These are phyloP conservation scores for Rhyacichthys aspro DNA, from an alignment of 2,797 vertebrate species.

Conservation along the genomic window DNA sequence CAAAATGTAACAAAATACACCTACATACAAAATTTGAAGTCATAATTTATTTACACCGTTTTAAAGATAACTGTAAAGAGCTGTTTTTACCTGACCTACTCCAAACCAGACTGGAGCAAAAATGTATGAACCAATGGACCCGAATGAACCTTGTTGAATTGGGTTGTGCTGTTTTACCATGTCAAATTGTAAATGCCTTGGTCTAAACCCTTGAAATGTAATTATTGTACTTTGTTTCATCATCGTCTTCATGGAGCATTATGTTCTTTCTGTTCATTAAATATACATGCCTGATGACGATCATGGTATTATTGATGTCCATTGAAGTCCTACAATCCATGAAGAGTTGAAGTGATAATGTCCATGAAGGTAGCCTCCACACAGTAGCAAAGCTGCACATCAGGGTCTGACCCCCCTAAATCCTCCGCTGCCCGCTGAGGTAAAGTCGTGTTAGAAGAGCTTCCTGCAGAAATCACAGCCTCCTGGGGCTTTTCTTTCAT, in stretches of 20 bases:
- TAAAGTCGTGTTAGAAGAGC: slow-evolving; percentile 73
- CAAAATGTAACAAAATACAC: slow-evolving; percentile 37
- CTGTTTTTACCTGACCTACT: slow-evolving; percentile 9
- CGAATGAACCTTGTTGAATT: no score
- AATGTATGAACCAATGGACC: not conserved
- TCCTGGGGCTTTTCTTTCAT: slow-evolving; percentile 89
- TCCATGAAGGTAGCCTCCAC: slow-evolving; percentile 95
- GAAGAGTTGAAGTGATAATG: slow-evolving; percentile 92
- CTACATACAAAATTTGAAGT: slow-evolving; percentile 29
- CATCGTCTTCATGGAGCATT: no score
- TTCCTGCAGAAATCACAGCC: slow-evolving; percentile 53
- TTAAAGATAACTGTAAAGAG: slow-evolving; percentile 2
- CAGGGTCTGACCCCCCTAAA: slow-evolving; percentile 85
- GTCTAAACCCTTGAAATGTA: no score
- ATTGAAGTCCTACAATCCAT: slow-evolving; percentile 80
- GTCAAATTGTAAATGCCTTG: no score
- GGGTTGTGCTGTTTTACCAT: no score
- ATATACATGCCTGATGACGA: no score
- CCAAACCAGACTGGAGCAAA: slow-evolving; percentile 1
- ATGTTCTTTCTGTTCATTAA: no score
- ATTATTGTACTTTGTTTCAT: no score
- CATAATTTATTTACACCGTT: slow-evolving; percentile 27
- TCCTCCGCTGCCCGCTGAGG: slow-evolving; percentile 81
- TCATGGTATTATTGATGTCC: not conserved
- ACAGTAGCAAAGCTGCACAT: slow-evolving; percentile 93